Evolutionary conservation across 1,140 invertebrate species (phyloP).

Genomic region (Leptopilina clavipes): DNA sequence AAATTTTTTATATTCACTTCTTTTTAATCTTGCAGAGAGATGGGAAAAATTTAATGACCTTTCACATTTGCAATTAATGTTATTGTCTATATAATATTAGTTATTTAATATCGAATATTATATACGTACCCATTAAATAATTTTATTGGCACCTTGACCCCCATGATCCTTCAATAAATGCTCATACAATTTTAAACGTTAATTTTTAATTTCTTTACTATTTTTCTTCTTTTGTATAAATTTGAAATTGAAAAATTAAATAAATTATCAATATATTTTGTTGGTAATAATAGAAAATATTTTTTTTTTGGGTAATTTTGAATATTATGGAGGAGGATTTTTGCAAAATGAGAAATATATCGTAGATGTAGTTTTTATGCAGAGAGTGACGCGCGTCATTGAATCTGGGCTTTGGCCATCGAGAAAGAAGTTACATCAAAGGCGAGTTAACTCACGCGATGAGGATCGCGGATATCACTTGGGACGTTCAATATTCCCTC

Average conservation of each 20-base stretch:
- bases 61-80: slow-evolving; percentile 10
- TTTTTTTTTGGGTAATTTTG: too few relatives aligned
- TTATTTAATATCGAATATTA: slow-evolving; percentile 14
- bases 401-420: slow-evolving; percentile 18
- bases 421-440: slow-evolving; percentile 21
- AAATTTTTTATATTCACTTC: neutral
- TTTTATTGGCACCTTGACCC: neutral
- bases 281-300: too few relatives aligned
- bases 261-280: too few relatives aligned
- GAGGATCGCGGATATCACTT: slow-evolving; percentile 1
- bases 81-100: neutral
- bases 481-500: slow-evolving; percentile 6
- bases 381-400: neutral
- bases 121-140: neutral
- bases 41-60: neutral
- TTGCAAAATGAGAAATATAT: too few relatives aligned
- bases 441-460: slow-evolving; percentile 6
- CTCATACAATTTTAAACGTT: too few relatives aligned
- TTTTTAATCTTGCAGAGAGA: neutral
- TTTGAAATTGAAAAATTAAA: too few relatives aligned
- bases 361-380: neutral
- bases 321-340: neutral
- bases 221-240: too few relatives aligned
- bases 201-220: too few relatives aligned
- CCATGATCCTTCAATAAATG: neutral